These are phyloP conservation scores for Myotis daubentonii DNA, from an alignment of 2,797 vertebrate genomes.

Conservation along the genomic window DNA sequence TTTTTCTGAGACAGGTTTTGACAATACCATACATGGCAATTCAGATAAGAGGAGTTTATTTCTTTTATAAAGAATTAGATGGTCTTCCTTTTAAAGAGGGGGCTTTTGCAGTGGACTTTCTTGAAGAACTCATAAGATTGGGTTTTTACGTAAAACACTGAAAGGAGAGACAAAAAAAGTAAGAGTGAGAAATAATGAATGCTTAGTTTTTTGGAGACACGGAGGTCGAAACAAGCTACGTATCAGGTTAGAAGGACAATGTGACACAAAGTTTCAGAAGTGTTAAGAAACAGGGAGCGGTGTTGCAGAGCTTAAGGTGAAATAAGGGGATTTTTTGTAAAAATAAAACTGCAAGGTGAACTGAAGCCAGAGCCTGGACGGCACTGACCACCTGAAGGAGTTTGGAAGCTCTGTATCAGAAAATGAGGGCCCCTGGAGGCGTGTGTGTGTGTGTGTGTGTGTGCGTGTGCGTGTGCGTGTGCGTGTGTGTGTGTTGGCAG, in stretches of 20 bases:
- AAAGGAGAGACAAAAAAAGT: neutral
- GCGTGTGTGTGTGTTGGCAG: too few species aligned
- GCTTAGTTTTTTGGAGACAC: neutral
- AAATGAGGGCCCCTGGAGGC: neutral
- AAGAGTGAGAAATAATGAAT: neutral
- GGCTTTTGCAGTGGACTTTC: neutral
- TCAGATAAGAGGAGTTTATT: neutral
- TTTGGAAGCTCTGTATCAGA: neutral
- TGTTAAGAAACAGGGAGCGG: neutral
- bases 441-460: too few species aligned
- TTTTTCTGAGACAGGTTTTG: neutral
- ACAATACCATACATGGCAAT: neutral
- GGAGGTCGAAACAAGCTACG: neutral
- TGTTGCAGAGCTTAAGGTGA: neutral
- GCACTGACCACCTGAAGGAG: neutral
- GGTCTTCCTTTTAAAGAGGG: neutral
- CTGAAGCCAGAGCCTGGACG: neutral
- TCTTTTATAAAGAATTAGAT: neutral
- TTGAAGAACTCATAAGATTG: neutral
- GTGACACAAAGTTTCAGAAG: neutral
- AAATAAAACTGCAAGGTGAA: neutral
- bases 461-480: too few species aligned
- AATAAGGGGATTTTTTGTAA: neutral
- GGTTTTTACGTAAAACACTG: neutral
- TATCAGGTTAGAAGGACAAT: neutral